phyloP scores from a whole-genome alignment of 2,797 vertebrate genomes.

The Eulemur rubriventer region DNA sequence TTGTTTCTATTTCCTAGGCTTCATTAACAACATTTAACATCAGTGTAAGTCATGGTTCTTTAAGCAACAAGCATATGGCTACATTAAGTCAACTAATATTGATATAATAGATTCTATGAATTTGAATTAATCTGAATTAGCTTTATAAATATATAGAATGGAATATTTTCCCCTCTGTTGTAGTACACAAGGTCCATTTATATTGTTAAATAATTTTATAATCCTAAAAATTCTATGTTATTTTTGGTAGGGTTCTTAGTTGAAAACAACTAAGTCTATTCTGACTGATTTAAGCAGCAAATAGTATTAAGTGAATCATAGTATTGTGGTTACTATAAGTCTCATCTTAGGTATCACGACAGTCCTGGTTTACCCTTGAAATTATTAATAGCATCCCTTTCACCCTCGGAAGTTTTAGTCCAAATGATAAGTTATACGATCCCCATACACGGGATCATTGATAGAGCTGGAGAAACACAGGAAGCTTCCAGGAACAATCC shows the following conservation, averaged over 20 bases:
- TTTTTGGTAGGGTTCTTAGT: slow-evolving; percentile 18
- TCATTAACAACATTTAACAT: slow-evolving; percentile 46
- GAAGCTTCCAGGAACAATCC: not conserved
- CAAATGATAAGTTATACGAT: not conserved
- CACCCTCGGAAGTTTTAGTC: not conserved
- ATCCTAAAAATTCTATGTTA: not conserved
- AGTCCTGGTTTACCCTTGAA: not conserved
- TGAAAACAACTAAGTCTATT: not conserved
- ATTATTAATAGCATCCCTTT: not conserved
- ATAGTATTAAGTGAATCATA: not conserved
- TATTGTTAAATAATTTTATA: slow-evolving; percentile 9
- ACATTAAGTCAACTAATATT: slow-evolving; percentile 36
- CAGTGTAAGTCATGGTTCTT: slow-evolving; percentile 43
- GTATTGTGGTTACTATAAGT: not conserved
- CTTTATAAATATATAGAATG: slow-evolving; percentile 11
- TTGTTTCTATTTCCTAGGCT: slow-evolving; percentile 47
- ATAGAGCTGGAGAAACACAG: not conserved
- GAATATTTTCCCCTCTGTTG: not conserved
- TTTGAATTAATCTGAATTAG: slow-evolving; percentile 57
- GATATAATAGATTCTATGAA: slow-evolving; percentile 17
- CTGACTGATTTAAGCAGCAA: not conserved
- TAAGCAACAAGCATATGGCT: slow-evolving; percentile 51
- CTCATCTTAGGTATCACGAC: not conserved
- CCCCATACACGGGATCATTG: not conserved
- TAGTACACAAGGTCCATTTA: not conserved